These are phyloP conservation scores for Andrena bucephala DNA, from an alignment of 2,888 invertebrate species.

Conservation along the genomic window DNA sequence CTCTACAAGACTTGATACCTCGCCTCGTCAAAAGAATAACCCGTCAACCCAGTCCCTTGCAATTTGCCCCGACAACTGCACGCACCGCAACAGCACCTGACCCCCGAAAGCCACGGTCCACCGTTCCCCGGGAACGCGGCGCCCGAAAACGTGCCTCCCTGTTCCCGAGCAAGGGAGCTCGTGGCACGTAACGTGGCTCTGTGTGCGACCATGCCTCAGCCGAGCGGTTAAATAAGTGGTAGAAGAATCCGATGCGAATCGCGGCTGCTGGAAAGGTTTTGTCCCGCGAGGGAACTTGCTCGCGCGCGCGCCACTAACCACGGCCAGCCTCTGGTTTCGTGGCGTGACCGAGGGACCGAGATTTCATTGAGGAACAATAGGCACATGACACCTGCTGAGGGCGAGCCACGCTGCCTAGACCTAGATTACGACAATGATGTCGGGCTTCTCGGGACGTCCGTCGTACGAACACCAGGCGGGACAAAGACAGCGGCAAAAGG, in stretches of 20 bases:
- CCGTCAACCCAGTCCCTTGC: no score
- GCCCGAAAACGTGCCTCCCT: neutral
- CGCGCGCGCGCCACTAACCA: neutral
- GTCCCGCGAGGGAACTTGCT: slow-evolving; percentile 46
- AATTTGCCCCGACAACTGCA: neutral
- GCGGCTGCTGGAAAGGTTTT: slow-evolving; percentile 70
- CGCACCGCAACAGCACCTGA: neutral
- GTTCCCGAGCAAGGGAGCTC: neutral
- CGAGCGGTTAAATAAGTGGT: slow-evolving; percentile 16
- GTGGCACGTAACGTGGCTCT: slow-evolving; percentile 1
- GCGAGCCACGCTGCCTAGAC: slow-evolving; percentile 77
- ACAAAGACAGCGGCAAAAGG: slow-evolving; percentile 30
- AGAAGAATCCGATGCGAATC: slow-evolving; percentile 45
- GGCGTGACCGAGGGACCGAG: slow-evolving; percentile 71
- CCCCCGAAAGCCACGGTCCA: neutral
- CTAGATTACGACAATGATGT: slow-evolving; percentile 80
- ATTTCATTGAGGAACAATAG: slow-evolving; percentile 81
- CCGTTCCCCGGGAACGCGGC: neutral
- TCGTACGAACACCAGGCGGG: slow-evolving; percentile 49
- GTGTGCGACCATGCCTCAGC: neutral
- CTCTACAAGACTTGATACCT: no score
- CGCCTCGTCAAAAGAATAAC: no score
- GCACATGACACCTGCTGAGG: slow-evolving; percentile 78
- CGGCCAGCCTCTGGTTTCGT: slow-evolving; percentile 42
- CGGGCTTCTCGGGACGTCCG: slow-evolving; percentile 54